Percentiles rank a stretch among this genome's conserved stretches.
Conservation (phyloP, 2,888 invertebrate genomes). For the Fabriciana adippe region DNA sequence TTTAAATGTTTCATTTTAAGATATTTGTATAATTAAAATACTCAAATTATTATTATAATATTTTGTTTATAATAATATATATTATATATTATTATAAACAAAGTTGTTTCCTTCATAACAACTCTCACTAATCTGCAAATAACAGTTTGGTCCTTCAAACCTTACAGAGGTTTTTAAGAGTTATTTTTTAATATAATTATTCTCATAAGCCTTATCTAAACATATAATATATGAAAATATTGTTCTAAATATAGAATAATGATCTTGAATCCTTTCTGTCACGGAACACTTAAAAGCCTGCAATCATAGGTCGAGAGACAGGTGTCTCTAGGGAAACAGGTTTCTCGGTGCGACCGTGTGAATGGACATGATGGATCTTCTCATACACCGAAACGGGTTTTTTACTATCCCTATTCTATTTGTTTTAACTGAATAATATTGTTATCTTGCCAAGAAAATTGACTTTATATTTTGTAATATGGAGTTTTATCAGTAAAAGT, state of each 20-base stretch:
- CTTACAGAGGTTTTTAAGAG: no score
- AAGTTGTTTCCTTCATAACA: no score
- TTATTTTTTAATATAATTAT: no score
- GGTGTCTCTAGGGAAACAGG: constrained; percentile 71
- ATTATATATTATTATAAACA: no score
- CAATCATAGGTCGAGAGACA: constrained; percentile 51
- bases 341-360: constrained; percentile 66
- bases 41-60: no score
- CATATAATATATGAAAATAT: background rate
- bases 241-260: constrained; percentile 20
- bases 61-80: no score
- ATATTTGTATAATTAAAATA: no score
- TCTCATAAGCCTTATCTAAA: no score
- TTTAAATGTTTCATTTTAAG: background rate
- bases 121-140: no score
- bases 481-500: no score
- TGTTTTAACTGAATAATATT: constrained; percentile 36
- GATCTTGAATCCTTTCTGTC: constrained; percentile 31
- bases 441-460: constrained; percentile 5
- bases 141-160: no score
- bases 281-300: constrained; percentile 52
- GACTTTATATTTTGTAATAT: background rate
- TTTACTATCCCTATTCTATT: constrained; percentile 39
- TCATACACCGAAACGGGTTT: constrained; percentile 67
- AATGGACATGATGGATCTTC: constrained; percentile 68